Evolutionary conservation across 2,797 vertebrate genomes (phyloP).

Genomic region (Lacerta agilis): DNA sequence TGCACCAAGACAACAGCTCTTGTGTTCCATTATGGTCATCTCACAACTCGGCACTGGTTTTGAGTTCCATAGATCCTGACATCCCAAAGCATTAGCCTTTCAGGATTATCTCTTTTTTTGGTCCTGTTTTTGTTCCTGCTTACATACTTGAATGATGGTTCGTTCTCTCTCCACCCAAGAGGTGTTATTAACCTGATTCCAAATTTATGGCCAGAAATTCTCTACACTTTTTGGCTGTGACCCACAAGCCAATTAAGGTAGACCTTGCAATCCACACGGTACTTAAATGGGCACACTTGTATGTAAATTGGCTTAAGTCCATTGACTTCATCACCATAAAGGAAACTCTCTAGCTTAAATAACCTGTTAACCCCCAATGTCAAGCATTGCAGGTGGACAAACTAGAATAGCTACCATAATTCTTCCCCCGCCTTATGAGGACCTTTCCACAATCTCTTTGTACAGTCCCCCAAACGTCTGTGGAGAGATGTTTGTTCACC

Average conservation of each 20-base stretch:
- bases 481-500: conserved; percentile 39
- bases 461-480: conserved; percentile 24
- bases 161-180: conserved; percentile 1
- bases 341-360: conserved; percentile 17
- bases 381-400: conserved; percentile 27
- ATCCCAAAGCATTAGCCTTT: not conserved
- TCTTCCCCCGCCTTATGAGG: not conserved
- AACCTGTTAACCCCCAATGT: not conserved
- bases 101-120: not conserved
- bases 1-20: not conserved
- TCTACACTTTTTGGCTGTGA: conserved; percentile 11
- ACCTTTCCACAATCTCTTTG: not conserved
- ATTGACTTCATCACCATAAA: conserved; percentile 13
- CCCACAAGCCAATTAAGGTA: conserved; percentile 24
- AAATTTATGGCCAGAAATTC: conserved; percentile 9
- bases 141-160: not conserved
- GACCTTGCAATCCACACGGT: conserved; percentile 6
- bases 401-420: conserved; percentile 11
- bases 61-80: not conserved
- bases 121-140: conserved; percentile 10
- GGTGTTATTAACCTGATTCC: conserved; percentile 1
- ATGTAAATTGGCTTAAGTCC: conserved; percentile 3
- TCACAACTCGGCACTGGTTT: not conserved
- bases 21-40: not conserved
- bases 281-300: conserved; percentile 5